Conservation (phyloP, 2,797 vertebrate species). For the Acanthurus lineatus region DNA sequence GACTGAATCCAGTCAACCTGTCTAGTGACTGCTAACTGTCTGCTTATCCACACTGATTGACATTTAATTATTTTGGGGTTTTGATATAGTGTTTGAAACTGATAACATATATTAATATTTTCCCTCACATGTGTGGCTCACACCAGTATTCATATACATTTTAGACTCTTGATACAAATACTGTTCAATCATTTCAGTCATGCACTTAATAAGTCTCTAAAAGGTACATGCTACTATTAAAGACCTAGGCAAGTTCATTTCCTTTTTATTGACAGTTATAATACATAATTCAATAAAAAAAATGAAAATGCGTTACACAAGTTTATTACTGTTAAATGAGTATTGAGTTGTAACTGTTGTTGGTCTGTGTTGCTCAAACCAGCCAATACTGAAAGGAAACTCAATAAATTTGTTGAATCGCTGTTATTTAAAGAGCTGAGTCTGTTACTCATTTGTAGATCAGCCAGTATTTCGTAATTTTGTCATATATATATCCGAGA, state of each 20-base stretch:
- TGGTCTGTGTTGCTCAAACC: neutral
- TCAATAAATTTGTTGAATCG: neutral
- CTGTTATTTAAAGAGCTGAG: neutral
- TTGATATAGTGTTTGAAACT: neutral
- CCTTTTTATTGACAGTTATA: neutral
- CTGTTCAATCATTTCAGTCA: neutral
- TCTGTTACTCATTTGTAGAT: slow-evolving; percentile 1
- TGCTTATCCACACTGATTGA: neutral
- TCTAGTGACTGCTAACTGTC: neutral
- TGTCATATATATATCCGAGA: too few species aligned
- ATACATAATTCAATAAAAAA: neutral
- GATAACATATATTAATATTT: neutral
- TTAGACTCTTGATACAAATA: slow-evolving; percentile 13
- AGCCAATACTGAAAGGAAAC: neutral
- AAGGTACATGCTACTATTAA: neutral
- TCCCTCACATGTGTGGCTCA: neutral
- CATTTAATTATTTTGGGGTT: slow-evolving; percentile 2
- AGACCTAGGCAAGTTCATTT: neutral
- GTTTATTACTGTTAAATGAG: neutral
- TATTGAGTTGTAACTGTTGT: too few species aligned
- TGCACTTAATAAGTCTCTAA: neutral
- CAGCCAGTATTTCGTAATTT: neutral
- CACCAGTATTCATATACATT: neutral
- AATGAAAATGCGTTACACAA: neutral
- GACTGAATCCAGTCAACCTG: slow-evolving; percentile 20